Evolutionary conservation across 37 sponge, comb jelly and placozoan genomes (phyloP), one percentile per base, ranked within the genome.

Genomic region (Petrosia ficiformis): DNA sequence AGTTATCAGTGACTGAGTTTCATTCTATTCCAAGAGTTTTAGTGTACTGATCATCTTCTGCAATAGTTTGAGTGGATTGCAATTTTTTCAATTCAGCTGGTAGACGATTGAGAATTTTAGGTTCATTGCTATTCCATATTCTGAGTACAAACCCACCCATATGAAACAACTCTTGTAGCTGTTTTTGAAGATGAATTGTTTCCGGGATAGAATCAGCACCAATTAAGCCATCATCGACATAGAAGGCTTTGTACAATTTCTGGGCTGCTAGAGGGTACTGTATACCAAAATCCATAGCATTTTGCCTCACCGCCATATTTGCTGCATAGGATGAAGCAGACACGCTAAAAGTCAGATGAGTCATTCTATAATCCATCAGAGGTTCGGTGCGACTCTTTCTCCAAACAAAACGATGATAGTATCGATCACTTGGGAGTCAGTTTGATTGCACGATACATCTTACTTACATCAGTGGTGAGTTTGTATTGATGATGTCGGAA

Each of bases 141-240:
- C 63, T 24, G 22, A 61, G 63, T 29, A 8, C 5, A 61, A 61
- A 61, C 11, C 63, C 63, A 61, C 28, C 63, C 6, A 24, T 26
- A 61, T 24, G n/a, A 61, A 61, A 61, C 26, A 61, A 61, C 6
- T 24, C 22, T n/a, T 61, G 63, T 29, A 61, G 14, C 26, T 61
- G 28, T 61, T 22, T 61, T 61, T 22, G 14, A 5, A 61, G 42
- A 5, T 31, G 24, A 61, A 61, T 61, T 6, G 63, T 29, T 26
- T n/a, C n/a, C n/a, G 11, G 26, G n/a, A 61, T 61, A 5, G n/a
- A 8, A n/a, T 61, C 63, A 25, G n/a, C 63, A 25, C 63, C 63
- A 25, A n/a, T 61, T 22, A 61, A n/a, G 22, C 63, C 63, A 61
- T 61, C 63, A 61, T 61, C 63, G 25, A 61, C 63, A n/a, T 61